phyloP scores from a whole-genome alignment of 2,797 vertebrate genomes.

The Cottoperca gobio region DNA sequence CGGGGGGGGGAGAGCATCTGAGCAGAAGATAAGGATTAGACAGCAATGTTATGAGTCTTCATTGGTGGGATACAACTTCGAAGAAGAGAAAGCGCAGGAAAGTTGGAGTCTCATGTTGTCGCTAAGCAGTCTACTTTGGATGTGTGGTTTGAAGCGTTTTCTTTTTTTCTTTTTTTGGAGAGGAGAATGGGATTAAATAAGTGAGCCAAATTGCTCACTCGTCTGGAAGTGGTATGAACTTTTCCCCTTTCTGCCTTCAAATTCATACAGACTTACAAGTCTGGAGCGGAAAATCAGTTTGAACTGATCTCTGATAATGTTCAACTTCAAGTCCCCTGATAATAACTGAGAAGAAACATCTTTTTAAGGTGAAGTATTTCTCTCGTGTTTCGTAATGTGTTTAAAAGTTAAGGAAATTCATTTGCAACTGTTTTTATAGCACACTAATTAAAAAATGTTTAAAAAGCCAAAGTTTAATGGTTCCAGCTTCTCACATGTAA shows the following conservation, averaged over 20 bases:
- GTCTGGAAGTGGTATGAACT: conserved; percentile 49
- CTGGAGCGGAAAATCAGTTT: conserved; percentile 9
- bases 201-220: conserved; percentile 39
- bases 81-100: conserved; percentile 30
- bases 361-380: conserved; percentile 52
- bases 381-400: not conserved
- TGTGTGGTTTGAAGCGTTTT: conserved; percentile 25
- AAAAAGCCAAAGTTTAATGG: not conserved
- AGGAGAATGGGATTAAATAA: conserved; percentile 55
- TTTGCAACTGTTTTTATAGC: not conserved
- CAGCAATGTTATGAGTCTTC: conserved; percentile 46
- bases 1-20: conserved; percentile 60
- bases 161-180: conserved; percentile 25
- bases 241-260: conserved; percentile 33
- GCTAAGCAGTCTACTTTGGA: conserved; percentile 56
- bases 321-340: conserved; percentile 12
- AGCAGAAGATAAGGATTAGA: conserved; percentile 67
- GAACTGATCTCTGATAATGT: conserved; percentile 10
- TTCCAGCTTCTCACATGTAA: not conserved
- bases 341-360: conserved; percentile 28
- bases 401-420: not conserved
- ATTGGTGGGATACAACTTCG: conserved; percentile 53
- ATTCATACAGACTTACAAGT: conserved; percentile 24
- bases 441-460: not conserved
- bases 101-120: conserved; percentile 46